Evolutionary conservation across 2,888 invertebrate species (phyloP).

Genomic region (Dynastes maya): DNA sequence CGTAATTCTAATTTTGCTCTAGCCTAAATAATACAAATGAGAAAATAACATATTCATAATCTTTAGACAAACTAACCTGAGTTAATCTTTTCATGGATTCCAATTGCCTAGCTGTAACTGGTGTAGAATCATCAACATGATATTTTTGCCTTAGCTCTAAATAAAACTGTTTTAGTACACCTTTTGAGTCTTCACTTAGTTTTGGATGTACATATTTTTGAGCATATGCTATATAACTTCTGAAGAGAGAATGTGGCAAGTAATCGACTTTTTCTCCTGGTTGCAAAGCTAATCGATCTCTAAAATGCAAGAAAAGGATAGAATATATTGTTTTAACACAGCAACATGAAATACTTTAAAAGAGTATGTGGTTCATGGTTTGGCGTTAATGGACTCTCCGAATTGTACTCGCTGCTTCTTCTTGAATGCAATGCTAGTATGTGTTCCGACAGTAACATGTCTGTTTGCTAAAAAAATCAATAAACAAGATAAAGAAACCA

Average conservation of each 20-base stretch:
- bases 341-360: slow-evolving; percentile 29
- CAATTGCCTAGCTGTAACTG: slow-evolving; percentile 90
- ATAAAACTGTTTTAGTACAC: slow-evolving; percentile 84
- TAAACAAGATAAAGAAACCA: neutral
- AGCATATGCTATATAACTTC: slow-evolving; percentile 95
- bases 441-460: slow-evolving; percentile 85
- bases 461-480: slow-evolving; percentile 76
- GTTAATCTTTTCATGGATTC: slow-evolving; percentile 91
- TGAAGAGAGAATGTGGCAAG: slow-evolving; percentile 83
- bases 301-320: slow-evolving; percentile 65
- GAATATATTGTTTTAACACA: neutral
- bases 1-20: slow-evolving; percentile 90
- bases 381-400: neutral
- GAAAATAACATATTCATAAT: slow-evolving; percentile 22
- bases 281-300: slow-evolving; percentile 75
- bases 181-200: slow-evolving; percentile 81
- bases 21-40: slow-evolving; percentile 73
- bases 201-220: slow-evolving; percentile 89
- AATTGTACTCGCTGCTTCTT: neutral
- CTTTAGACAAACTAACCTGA: slow-evolving; percentile 71
- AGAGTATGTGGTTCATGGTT: neutral
- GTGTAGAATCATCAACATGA: slow-evolving; percentile 79
- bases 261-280: slow-evolving; percentile 79
- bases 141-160: slow-evolving; percentile 81
- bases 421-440: slow-evolving; percentile 85